Conservation (phyloP, 2,113 vertebrate genomes). For the Indicator maculatus region DNA sequence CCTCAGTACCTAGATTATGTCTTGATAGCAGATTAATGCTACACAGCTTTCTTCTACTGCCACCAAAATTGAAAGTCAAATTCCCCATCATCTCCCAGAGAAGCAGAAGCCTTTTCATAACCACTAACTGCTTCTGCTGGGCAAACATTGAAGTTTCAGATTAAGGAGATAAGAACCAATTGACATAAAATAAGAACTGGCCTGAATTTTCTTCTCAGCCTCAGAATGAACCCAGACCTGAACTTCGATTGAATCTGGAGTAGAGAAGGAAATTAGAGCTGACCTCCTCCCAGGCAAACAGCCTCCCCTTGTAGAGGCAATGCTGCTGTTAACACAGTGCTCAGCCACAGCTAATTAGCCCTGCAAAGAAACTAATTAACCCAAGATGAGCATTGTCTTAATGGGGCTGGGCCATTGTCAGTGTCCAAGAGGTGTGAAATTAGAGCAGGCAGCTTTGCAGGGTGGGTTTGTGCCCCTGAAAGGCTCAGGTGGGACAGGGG, state of each 20-base stretch:
- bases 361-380: constrained; percentile 27
- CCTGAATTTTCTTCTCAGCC: background rate
- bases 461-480: accelerated
- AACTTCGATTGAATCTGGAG: background rate
- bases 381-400: background rate
- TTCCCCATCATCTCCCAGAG: background rate
- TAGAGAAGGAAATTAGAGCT: background rate
- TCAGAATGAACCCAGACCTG: background rate
- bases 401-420: accelerated
- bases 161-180: constrained; percentile 36
- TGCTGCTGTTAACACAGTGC: background rate
- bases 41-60: background rate
- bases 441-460: accelerated
- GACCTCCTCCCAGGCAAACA: background rate
- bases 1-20: background rate
- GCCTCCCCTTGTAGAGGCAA: accelerated
- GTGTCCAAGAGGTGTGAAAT: accelerated
- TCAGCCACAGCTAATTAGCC: constrained; percentile 27
- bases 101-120: background rate
- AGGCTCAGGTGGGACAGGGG: background rate
- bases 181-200: background rate
- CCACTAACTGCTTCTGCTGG: background rate
- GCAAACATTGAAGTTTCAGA: constrained; percentile 54
- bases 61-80: background rate
- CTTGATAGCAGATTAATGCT: background rate